These are phyloP conservation scores for Zonotrichia leucophrys DNA, from an alignment of 2,113 vertebrate species.

Conservation along the genomic window DNA sequence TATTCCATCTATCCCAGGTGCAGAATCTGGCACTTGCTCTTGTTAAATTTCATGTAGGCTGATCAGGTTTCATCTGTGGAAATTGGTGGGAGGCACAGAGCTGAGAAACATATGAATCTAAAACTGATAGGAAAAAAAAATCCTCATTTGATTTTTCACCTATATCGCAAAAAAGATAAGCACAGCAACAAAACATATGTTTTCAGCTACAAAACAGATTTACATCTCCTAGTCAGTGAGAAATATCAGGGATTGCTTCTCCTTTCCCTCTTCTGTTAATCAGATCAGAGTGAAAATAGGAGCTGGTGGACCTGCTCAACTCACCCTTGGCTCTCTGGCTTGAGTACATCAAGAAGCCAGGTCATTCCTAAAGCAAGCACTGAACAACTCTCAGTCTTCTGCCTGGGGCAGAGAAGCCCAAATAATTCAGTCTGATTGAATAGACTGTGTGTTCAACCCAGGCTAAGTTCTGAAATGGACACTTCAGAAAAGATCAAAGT, in stretches of 20 bases:
- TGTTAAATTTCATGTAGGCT: background rate
- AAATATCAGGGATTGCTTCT: background rate
- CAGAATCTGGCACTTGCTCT: background rate
- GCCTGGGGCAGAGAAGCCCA: background rate
- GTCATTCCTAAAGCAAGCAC: background rate
- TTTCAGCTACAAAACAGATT: background rate
- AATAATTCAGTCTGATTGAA: background rate
- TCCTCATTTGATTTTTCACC: background rate
- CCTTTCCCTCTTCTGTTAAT: background rate
- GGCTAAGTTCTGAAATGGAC: background rate
- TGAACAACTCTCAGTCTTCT: background rate
- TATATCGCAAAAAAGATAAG: background rate
- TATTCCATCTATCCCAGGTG: background rate
- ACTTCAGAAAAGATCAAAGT: background rate
- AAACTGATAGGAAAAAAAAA: background rate
- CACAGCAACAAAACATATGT: background rate
- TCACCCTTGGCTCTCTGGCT: background rate
- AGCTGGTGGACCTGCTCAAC: background rate
- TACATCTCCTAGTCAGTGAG: background rate
- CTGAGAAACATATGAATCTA: background rate
- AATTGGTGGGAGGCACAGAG: background rate
- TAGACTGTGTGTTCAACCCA: fast-evolving
- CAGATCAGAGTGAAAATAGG: background rate
- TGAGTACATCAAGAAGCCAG: fast-evolving
- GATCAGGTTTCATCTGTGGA: background rate